phyloP scores from a whole-genome alignment of 1,140 invertebrate genomes.

The Homarus americanus region DNA sequence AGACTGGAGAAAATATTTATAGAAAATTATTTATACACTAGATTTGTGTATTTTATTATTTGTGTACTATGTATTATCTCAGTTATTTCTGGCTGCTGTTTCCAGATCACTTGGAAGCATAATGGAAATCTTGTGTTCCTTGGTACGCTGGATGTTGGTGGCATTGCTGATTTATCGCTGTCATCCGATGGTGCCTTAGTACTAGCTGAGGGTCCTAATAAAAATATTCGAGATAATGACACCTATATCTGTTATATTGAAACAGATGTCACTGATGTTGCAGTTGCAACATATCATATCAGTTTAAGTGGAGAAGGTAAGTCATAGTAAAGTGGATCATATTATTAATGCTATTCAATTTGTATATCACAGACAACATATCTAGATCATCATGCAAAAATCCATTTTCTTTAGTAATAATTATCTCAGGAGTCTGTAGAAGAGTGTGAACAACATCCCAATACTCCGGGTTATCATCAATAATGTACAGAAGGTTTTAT shows the following conservation, averaged over 20 bases:
- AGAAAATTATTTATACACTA: too few species aligned
- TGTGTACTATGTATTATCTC: background rate
- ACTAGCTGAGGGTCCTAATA: background rate
- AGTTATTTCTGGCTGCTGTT: background rate
- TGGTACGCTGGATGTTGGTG: background rate
- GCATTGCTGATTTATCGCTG: background rate
- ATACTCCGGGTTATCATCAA: too few species aligned
- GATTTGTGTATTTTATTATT: background rate
- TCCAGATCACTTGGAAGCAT: conserved; percentile 43
- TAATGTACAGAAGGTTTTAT: too few species aligned
- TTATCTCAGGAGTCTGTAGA: too few species aligned
- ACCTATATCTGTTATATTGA: conserved; percentile 36
- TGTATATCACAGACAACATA: too few species aligned
- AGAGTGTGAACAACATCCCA: too few species aligned
- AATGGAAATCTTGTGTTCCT: conserved; percentile 1
- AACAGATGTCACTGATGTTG: background rate
- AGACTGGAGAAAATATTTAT: too few species aligned
- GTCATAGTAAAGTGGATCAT: background rate
- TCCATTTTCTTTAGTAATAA: too few species aligned
- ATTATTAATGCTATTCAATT: background rate
- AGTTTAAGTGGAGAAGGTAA: conserved; percentile 25
- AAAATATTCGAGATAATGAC: conserved; percentile 23
- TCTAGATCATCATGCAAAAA: too few species aligned
- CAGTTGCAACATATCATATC: conserved; percentile 25
- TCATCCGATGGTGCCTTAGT: background rate